phyloP scores from a whole-genome alignment of 2,888 invertebrate species.

The Timema cristinae region DNA sequence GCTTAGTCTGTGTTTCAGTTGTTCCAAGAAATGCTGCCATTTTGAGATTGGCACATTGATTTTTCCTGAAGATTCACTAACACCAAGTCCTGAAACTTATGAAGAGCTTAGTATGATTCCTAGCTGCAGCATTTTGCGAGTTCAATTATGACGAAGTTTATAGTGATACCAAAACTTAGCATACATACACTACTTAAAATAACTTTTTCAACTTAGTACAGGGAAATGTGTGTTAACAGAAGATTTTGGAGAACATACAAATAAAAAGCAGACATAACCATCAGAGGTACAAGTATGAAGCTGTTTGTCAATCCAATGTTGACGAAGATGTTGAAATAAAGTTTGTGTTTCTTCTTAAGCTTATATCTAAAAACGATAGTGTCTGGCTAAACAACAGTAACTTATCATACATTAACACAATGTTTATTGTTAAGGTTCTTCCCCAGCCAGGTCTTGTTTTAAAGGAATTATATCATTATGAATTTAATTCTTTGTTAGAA shows the following conservation, averaged over 20 bases:
- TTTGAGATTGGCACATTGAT: not conserved
- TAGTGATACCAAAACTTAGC: not conserved
- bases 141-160: not conserved
- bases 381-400: not conserved
- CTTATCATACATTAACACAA: not conserved
- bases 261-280: not conserved
- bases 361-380: constrained; percentile 7
- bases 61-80: constrained; percentile 7
- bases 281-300: not conserved
- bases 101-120: not conserved
- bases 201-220: constrained; percentile 2
- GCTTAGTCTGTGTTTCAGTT: constrained; percentile 10
- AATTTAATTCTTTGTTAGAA: constrained; percentile 4
- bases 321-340: constrained; percentile 10
- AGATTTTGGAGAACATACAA: constrained; percentile 3
- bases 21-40: not conserved
- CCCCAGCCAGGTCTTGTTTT: constrained; percentile 9
- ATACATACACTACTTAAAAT: not conserved
- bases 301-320: constrained; percentile 8
- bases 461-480: constrained; percentile 11
- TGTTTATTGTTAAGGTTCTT: constrained; percentile 5
- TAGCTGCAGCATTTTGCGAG: not conserved
- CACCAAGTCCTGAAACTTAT: not conserved
- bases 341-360: constrained; percentile 7
- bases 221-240: constrained; percentile 9